These are phyloP conservation scores for Brenthis ino DNA, from an alignment of 2,888 invertebrate genomes.

Conservation along the genomic window DNA sequence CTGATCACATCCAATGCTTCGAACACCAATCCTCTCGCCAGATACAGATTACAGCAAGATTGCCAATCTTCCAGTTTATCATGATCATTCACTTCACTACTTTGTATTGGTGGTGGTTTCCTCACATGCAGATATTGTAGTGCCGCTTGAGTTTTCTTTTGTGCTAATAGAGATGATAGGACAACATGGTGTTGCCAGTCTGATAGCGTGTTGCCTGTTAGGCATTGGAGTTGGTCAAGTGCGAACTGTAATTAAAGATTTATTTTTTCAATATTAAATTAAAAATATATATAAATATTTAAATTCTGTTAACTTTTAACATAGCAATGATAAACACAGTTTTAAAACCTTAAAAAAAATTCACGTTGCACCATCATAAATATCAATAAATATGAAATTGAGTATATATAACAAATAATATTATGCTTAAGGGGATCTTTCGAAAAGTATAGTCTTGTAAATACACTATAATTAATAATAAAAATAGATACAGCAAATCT, in stretches of 20 bases:
- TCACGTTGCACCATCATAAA: too few relatives aligned
- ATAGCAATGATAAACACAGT: too few relatives aligned
- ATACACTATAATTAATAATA: conserved; percentile 2
- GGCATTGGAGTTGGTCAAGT: conserved; percentile 84
- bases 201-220: conserved; percentile 82
- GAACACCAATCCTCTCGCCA: conserved; percentile 84
- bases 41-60: conserved; percentile 81
- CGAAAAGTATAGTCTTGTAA: too few relatives aligned
- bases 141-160: conserved; percentile 87
- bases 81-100: conserved; percentile 53
- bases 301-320: too few relatives aligned
- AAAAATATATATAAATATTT: neutral
- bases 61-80: conserved; percentile 77
- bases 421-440: too few relatives aligned
- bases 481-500: conserved; percentile 46
- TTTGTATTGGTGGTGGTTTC: conserved; percentile 78
- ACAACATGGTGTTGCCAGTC: conserved; percentile 89
- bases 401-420: too few relatives aligned
- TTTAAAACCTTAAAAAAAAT: too few relatives aligned
- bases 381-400: too few relatives aligned
- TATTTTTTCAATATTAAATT: neutral
- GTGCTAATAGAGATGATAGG: conserved; percentile 84
- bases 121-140: conserved; percentile 86
- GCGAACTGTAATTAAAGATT: conserved; percentile 78
- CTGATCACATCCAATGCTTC: conserved; percentile 86